phyloP scores from a whole-genome alignment of 2,113 vertebrate genomes.

The Abramis brama region DNA sequence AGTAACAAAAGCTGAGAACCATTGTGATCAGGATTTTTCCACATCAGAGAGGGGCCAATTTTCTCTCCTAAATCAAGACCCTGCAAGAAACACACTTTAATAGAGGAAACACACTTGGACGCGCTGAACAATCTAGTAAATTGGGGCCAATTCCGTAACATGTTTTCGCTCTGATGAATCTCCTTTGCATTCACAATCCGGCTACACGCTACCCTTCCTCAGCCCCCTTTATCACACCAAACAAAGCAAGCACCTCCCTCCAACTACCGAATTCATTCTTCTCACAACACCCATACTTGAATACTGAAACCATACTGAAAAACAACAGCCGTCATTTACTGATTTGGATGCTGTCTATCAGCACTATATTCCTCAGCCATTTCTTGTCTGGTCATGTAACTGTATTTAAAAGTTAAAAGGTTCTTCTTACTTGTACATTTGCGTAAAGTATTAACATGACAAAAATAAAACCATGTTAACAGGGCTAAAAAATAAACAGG shows the following conservation, averaged over 20 bases:
- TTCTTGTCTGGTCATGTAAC: not conserved
- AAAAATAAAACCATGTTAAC: not conserved
- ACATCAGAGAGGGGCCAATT: not conserved
- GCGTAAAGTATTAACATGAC: not conserved
- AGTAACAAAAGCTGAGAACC: not conserved
- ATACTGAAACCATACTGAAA: not conserved
- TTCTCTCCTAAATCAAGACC: not conserved
- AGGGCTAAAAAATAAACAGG: not conserved
- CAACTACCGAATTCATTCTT: not conserved
- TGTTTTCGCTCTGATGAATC: constrained; percentile 11
- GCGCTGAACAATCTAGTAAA: constrained; percentile 1
- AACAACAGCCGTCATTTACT: not conserved
- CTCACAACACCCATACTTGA: not conserved
- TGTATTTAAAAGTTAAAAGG: not conserved
- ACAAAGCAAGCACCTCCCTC: constrained; percentile 25
- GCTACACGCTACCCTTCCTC: not conserved
- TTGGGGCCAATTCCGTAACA: constrained; percentile 15
- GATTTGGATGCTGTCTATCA: not conserved
- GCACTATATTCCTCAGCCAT: not conserved
- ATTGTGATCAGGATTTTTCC: constrained; percentile 30
- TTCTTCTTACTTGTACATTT: not conserved
- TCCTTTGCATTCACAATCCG: constrained; percentile 22
- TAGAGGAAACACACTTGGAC: constrained; percentile 13
- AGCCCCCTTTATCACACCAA: constrained; percentile 23
- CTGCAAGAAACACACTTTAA: constrained; percentile 14